phyloP scores from a whole-genome alignment of 2,888 invertebrate species.

The Drosophila buzzatii region DNA sequence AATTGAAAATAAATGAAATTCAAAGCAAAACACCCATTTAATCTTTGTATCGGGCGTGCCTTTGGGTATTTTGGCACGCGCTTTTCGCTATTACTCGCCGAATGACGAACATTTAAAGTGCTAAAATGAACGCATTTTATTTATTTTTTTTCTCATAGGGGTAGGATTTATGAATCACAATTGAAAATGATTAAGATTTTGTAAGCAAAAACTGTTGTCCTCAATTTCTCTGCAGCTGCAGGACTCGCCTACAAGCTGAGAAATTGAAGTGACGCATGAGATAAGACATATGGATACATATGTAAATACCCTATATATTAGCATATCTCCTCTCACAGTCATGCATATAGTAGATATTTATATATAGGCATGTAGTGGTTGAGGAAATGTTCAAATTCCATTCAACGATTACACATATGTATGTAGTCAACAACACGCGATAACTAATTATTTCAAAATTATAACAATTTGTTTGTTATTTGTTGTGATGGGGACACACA shows the following conservation, averaged over 20 bases:
- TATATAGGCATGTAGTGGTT: background rate
- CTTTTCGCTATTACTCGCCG: conserved; percentile 15
- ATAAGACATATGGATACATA: conserved; percentile 54
- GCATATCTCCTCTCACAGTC: conserved; percentile 5
- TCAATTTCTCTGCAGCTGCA: conserved; percentile 10
- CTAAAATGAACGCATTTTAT: background rate
- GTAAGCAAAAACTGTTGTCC: background rate
- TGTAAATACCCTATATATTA: conserved; percentile 19
- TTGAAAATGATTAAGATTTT: background rate
- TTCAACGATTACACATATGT: conserved; percentile 2
- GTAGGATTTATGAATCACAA: conserved; percentile 38
- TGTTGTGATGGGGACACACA: conserved; percentile 49
- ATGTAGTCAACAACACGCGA: conserved; percentile 12
- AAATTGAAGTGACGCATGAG: conserved; percentile 50
- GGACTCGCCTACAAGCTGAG: conserved; percentile 16
- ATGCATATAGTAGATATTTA: conserved; percentile 3
- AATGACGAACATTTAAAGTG: conserved; percentile 1
- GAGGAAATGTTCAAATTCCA: conserved; percentile 15
- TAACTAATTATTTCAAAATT: conserved; percentile 24
- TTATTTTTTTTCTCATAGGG: background rate
- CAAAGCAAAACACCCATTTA: background rate
- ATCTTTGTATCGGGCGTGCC: background rate
- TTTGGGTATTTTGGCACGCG: background rate
- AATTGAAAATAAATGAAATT: background rate
- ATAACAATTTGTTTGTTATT: conserved; percentile 45